Base-by-base conservation (phyloP, 2,797 vertebrate species). In the Phoebastria nigripes region DNA sequence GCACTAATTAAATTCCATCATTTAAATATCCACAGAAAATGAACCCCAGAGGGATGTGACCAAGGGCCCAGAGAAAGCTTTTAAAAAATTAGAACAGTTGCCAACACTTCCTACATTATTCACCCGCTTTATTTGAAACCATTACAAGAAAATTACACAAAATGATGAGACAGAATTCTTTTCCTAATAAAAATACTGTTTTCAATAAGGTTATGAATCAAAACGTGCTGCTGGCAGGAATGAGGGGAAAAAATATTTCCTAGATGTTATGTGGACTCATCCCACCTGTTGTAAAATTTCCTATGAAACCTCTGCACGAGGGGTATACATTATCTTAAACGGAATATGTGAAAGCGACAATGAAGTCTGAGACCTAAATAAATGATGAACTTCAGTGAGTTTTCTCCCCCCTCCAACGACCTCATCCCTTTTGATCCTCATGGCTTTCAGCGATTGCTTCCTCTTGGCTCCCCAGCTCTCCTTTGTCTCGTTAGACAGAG, bases 261-360 rank as follows among this genome's bases (percentile, higher is more conserved):
- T 56, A 22, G 33, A 7, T 15, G 26, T 63, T 58, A 9, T 1
- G 6, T 62, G 61, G 61, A 28, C 55, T 67, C 9, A 25, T 63
- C 31, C 31, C 16, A 73, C 47, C 37, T 41, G 39, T 62, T 58
- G 61, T 28, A 63, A 51, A 26, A 66, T n/a, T 25, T 46, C 51
- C 35, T 6, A 1, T 8, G 18, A 37, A n/a, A 16, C 31, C 39
- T 47, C 3, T 11, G 16, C 22, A 6, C 2, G 15, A 41, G 31
- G 18, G 8, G 8, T 39, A 2, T 58, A 1, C 3, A 0, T 19
- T 35, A 15, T 31, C n/a, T 42, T 55, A 18, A 61, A 35, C 0
- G 4, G 4, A 17, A 13, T 4, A 4, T 5, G 14, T 4, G 15
- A 15, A 55, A n/a, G 58, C 5, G 1, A 8, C 33, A 13, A 1